Evolutionary conservation across 2,113 vertebrate species (phyloP).

Genomic region (Scalopus aquaticus): DNA sequence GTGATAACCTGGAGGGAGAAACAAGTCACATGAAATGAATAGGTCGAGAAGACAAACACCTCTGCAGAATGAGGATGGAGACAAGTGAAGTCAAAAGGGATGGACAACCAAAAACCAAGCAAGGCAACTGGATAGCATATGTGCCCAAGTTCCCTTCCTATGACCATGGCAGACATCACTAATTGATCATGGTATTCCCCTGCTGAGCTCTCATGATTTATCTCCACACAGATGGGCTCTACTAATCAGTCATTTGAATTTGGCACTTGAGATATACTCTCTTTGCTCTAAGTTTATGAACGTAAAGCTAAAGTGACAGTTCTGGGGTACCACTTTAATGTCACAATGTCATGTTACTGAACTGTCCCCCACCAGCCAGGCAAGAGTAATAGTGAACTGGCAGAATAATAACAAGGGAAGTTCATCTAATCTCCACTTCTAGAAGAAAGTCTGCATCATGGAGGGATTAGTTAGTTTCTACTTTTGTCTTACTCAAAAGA

Average conservation of each 20-base stretch:
- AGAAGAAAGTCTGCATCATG: not conserved
- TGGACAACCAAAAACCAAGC: not conserved
- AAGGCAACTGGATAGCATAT: not conserved
- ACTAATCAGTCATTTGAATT: not conserved
- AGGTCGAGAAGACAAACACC: not conserved
- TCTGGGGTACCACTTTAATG: not conserved
- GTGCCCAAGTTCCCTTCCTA: not conserved
- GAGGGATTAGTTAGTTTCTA: not conserved
- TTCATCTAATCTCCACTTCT: not conserved
- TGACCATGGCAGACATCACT: not conserved
- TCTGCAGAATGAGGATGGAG: not conserved
- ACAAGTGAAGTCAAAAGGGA: not conserved
- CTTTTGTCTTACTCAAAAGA: not conserved
- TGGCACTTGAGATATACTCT: not conserved
- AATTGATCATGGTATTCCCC: not conserved
- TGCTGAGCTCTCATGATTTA: not conserved
- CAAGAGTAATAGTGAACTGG: not conserved
- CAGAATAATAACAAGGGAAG: not conserved
- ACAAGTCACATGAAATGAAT: not conserved
- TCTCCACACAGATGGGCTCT: not conserved
- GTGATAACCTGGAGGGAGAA: constrained; percentile 85
- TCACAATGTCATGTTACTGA: not conserved
- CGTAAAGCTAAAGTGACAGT: not conserved
- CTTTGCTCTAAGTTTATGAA: not conserved
- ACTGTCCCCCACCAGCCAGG: not conserved